These are phyloP conservation scores for Motacilla alba DNA, from an alignment of 2,113 vertebrate species.

Conservation along the genomic window DNA sequence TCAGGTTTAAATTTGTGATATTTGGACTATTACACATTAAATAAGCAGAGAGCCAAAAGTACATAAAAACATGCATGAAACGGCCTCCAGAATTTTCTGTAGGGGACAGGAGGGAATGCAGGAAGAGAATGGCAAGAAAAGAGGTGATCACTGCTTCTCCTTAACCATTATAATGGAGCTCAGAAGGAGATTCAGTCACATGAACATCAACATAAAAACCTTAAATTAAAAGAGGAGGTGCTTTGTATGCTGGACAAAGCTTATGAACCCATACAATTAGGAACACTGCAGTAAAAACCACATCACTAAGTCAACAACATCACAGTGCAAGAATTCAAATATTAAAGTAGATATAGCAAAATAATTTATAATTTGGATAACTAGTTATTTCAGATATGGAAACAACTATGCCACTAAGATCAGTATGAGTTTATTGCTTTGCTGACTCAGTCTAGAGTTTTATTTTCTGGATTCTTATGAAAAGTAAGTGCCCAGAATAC, in stretches of 20 bases:
- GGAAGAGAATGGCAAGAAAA: neutral
- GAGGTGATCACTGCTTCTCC: neutral
- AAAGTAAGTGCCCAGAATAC: neutral
- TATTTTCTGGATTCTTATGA: neutral
- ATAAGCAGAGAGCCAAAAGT: neutral
- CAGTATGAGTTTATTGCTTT: neutral
- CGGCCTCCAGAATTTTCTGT: neutral
- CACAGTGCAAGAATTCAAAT: neutral
- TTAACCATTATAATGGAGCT: neutral
- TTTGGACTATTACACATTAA: neutral
- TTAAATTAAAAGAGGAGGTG: neutral
- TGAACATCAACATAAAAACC: neutral
- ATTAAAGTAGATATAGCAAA: neutral
- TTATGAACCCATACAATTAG: neutral
- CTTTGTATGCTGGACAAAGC: neutral
- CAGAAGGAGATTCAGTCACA: neutral
- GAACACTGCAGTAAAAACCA: neutral
- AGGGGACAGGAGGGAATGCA: neutral
- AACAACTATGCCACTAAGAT: constrained; percentile 5
- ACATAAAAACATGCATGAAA: neutral
- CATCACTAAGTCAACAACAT: neutral
- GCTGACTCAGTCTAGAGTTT: neutral
- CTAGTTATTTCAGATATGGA: constrained; percentile 4
- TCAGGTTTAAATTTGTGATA: neutral
- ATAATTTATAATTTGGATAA: neutral